Evolutionary conservation across 2,113 vertebrate species (phyloP).

Genomic region (Etia nguti): DNA sequence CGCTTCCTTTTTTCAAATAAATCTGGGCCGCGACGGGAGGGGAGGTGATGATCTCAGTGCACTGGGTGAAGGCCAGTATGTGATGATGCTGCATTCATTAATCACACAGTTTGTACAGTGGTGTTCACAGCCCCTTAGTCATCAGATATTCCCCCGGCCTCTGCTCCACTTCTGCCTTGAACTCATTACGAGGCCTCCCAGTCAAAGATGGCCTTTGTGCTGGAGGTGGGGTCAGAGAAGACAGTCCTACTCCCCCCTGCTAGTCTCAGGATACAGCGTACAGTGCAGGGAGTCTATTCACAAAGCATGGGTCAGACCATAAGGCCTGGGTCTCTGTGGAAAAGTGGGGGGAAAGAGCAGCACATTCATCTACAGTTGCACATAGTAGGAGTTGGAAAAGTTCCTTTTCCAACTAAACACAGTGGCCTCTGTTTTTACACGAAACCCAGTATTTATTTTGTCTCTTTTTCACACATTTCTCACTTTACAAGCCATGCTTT

Average conservation of each 20-base stretch:
- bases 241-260: slow-evolving; percentile 32
- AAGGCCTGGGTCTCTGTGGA: slow-evolving; percentile 43
- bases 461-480: neutral
- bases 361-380: slow-evolving; percentile 38
- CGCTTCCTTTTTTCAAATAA: slow-evolving; percentile 13
- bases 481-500: neutral
- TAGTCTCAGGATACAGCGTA: slow-evolving; percentile 48
- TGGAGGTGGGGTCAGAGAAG: neutral
- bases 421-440: slow-evolving; percentile 28
- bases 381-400: neutral
- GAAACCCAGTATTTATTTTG: slow-evolving; percentile 11
- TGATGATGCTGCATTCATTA: slow-evolving; percentile 65
- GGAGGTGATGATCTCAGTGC: slow-evolving; percentile 35
- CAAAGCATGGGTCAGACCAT: slow-evolving; percentile 36
- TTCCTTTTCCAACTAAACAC: slow-evolving; percentile 25
- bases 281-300: slow-evolving; percentile 46
- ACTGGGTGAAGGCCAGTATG: slow-evolving; percentile 36
- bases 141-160: slow-evolving; percentile 65
- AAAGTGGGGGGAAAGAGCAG: slow-evolving; percentile 20
- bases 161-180: slow-evolving; percentile 42
- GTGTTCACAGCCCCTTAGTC: slow-evolving; percentile 64
- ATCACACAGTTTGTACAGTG: slow-evolving; percentile 56
- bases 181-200: slow-evolving; percentile 32
- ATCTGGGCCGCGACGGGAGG: neutral
- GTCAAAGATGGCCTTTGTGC: slow-evolving; percentile 68